These are phyloP conservation scores for Rhinatrema bivittatum DNA, from an alignment of 2,797 vertebrate species.

Conservation along the genomic window DNA sequence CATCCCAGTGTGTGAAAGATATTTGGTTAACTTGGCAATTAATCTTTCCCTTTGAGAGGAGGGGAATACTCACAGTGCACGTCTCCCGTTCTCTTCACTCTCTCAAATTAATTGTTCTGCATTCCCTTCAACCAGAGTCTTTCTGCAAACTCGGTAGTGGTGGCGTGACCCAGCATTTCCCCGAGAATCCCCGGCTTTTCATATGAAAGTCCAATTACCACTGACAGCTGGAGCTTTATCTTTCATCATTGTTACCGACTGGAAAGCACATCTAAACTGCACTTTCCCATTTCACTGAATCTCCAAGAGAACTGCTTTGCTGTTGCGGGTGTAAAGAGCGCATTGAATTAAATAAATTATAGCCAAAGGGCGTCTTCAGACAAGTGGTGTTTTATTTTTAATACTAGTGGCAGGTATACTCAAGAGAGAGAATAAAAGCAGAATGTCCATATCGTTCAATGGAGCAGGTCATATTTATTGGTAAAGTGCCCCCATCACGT, in stretches of 20 bases:
- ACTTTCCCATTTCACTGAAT: neutral
- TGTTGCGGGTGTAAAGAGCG: neutral
- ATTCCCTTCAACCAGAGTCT: too few species aligned
- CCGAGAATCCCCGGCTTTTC: slow-evolving; percentile 10
- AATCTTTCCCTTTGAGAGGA: slow-evolving; percentile 29
- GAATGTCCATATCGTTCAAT: too few species aligned
- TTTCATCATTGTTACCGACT: slow-evolving; percentile 6
- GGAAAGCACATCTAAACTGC: neutral
- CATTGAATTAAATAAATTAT: neutral
- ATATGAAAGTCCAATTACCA: slow-evolving; percentile 12
- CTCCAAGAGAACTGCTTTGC: neutral
- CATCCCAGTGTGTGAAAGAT: slow-evolving; percentile 13
- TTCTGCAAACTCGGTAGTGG: slow-evolving; percentile 20
- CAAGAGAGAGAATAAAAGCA: too few species aligned
- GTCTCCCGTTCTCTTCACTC: slow-evolving; percentile 8
- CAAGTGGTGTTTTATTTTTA: too few species aligned
- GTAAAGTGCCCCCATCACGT: too few species aligned
- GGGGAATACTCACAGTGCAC: slow-evolving; percentile 17
- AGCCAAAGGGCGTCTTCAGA: too few species aligned
- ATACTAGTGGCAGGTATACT: too few species aligned
- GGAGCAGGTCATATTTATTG: too few species aligned
- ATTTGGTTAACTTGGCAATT: slow-evolving; percentile 34
- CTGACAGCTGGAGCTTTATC: slow-evolving; percentile 5
- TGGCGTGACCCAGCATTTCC: slow-evolving; percentile 21
- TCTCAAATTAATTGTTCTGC: slow-evolving; percentile 15